These are phyloP conservation scores for Drosophila formosana DNA, from an alignment of 2,888 invertebrate genomes.

Conservation along the genomic window DNA sequence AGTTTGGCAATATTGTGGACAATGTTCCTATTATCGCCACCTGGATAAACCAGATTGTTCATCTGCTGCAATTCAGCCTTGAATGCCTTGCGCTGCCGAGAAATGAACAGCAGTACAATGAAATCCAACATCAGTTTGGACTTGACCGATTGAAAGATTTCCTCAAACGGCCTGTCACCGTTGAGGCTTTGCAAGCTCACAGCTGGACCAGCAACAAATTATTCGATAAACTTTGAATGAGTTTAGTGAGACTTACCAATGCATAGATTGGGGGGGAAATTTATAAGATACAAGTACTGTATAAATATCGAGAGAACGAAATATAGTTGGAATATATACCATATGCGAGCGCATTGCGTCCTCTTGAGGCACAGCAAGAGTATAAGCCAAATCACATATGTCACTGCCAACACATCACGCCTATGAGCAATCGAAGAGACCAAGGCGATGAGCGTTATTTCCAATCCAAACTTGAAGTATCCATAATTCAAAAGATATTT, in stretches of 20 bases:
- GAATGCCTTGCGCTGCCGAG: slow-evolving; percentile 94
- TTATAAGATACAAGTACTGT: slow-evolving; percentile 95
- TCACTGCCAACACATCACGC: slow-evolving; percentile 93
- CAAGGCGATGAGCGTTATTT: slow-evolving; percentile 94
- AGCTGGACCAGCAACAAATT: not conserved
- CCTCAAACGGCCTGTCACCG: slow-evolving; percentile 87
- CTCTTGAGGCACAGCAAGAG: slow-evolving; percentile 89
- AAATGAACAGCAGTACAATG: slow-evolving; percentile 93
- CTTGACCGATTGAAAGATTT: slow-evolving; percentile 90
- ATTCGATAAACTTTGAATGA: not conserved
- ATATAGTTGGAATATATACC: slow-evolving; percentile 93
- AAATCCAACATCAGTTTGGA: slow-evolving; percentile 95
- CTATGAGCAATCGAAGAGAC: slow-evolving; percentile 95
- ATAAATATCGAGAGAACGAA: slow-evolving; percentile 92
- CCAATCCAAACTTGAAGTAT: slow-evolving; percentile 98
- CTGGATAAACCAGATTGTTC: slow-evolving; percentile 86
- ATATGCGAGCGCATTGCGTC: slow-evolving; percentile 88
- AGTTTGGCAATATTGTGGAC: slow-evolving; percentile 90
- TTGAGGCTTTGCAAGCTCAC: not conserved
- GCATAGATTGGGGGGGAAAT: slow-evolving; percentile 95
- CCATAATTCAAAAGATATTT: slow-evolving; percentile 97
- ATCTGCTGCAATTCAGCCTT: slow-evolving; percentile 88
- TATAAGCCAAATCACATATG: slow-evolving; percentile 94
- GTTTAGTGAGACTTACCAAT: slow-evolving; percentile 86
- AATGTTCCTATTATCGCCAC: slow-evolving; percentile 91